Conservation (phyloP, 2,888 invertebrate genomes). For the Ypsolopha sequella region DNA sequence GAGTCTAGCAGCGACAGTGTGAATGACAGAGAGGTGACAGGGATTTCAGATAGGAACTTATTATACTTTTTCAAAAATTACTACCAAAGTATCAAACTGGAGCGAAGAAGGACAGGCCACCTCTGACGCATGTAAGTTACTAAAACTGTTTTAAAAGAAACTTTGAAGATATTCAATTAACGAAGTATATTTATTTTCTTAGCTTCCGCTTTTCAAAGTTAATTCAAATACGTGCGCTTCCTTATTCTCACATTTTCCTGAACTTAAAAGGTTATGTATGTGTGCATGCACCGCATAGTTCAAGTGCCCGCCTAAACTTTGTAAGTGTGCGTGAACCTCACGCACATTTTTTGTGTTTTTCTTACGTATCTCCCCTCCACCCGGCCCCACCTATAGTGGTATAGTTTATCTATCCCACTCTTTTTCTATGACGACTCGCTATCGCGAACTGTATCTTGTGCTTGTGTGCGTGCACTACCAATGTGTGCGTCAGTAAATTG, state of each 20-base stretch:
- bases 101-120: conserved; percentile 64
- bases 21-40: conserved; percentile 47
- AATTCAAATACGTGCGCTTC: background rate
- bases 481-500: conserved; percentile 60
- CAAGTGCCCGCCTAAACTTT: conserved; percentile 24
- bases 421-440: conserved; percentile 56
- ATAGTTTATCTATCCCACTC: conserved; percentile 64
- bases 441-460: conserved; percentile 21
- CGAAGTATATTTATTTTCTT: too few species aligned
- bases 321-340: conserved; percentile 42
- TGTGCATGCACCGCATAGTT: conserved; percentile 35
- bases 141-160: background rate
- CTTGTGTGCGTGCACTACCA: conserved; percentile 34
- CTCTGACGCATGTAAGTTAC: conserved; percentile 66
- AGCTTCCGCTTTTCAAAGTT: background rate
- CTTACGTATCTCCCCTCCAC: conserved; percentile 45
- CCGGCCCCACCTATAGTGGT: conserved; percentile 43
- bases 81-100: conserved; percentile 69
- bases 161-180: too few species aligned
- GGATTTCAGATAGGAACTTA: conserved; percentile 39
- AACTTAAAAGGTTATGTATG: conserved; percentile 19
- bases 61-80: conserved; percentile 59
- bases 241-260: conserved; percentile 46
- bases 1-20: conserved; percentile 42
- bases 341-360: conserved; percentile 66